Percentiles rank a stretch among this genome's conserved stretches.
Conservation (phyloP, 2,113 vertebrate species). For the Crotalus helleri region DNA sequence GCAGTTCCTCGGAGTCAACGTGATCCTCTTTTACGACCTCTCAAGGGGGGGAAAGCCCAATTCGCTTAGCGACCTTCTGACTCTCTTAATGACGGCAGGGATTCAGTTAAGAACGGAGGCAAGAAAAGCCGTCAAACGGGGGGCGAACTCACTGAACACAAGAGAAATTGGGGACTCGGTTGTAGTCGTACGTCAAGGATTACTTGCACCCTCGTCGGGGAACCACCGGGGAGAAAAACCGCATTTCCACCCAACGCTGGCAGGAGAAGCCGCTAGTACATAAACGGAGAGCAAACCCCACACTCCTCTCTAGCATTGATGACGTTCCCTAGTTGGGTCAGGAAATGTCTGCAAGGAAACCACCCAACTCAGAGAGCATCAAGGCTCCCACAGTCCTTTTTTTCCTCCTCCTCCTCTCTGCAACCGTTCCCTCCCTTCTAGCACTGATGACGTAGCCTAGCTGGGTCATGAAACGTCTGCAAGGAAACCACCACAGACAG, state of each 20-base stretch:
- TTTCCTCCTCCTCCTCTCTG: too few relatives aligned
- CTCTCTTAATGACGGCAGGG: background rate
- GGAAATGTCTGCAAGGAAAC: background rate
- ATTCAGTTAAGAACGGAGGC: background rate
- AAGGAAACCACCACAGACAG: too few relatives aligned
- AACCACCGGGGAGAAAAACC: background rate
- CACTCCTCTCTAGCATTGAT: background rate
- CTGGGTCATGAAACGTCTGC: too few relatives aligned
- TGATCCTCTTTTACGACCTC: background rate
- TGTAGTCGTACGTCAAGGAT: background rate
- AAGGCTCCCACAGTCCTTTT: too few relatives aligned
- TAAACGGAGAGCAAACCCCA: background rate
- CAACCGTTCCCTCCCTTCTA: too few relatives aligned
- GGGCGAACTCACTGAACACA: background rate
- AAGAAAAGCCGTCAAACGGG: background rate
- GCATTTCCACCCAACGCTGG: background rate
- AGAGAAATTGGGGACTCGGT: background rate
- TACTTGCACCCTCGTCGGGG: background rate
- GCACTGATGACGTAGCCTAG: too few relatives aligned
- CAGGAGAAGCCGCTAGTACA: background rate
- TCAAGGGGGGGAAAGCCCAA: background rate
- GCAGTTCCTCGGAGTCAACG: background rate
- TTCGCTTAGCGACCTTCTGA: accelerated
- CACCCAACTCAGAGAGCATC: accelerated
- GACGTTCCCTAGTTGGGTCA: background rate